phyloP scores from a whole-genome alignment of 37 sponge, comb jelly and placozoan species.

The Hormiphora californensis region DNA sequence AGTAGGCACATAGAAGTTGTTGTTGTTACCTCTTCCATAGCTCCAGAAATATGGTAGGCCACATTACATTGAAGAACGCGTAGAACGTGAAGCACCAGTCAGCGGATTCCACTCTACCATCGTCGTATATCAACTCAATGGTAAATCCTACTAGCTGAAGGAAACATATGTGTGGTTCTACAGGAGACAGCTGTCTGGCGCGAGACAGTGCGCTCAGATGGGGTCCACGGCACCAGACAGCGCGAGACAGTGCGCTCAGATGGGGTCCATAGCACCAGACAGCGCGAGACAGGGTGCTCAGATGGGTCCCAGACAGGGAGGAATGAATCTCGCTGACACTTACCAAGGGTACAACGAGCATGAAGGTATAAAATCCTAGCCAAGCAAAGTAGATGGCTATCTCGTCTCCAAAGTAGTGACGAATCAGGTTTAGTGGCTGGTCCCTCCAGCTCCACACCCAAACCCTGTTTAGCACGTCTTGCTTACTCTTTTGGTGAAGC shows the following conservation, averaged over 20 bases:
- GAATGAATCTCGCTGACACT: too few relatives aligned
- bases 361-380: constrained; percentile 37
- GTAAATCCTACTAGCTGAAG: constrained; percentile 11
- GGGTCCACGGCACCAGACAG: too few relatives aligned
- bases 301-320: too few relatives aligned
- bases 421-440: neutral
- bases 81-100: constrained; percentile 42
- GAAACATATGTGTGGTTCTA: too few relatives aligned
- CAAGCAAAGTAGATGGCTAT: constrained; percentile 55
- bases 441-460: neutral
- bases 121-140: neutral
- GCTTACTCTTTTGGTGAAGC: constrained; percentile 23
- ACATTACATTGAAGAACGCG: constrained; percentile 43
- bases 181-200: too few relatives aligned
- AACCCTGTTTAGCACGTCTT: neutral
- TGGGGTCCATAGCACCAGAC: too few relatives aligned
- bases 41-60: constrained; percentile 40
- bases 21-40: constrained; percentile 10
- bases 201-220: too few relatives aligned
- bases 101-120: neutral
- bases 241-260: too few relatives aligned
- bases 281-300: too few relatives aligned
- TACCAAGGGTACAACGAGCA: constrained; percentile 21
- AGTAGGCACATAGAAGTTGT: too few relatives aligned
- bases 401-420: constrained; percentile 52